Base-by-base conservation (phyloP, 1,140 invertebrate genomes). In the Macrosteles quadrilineatus region DNA sequence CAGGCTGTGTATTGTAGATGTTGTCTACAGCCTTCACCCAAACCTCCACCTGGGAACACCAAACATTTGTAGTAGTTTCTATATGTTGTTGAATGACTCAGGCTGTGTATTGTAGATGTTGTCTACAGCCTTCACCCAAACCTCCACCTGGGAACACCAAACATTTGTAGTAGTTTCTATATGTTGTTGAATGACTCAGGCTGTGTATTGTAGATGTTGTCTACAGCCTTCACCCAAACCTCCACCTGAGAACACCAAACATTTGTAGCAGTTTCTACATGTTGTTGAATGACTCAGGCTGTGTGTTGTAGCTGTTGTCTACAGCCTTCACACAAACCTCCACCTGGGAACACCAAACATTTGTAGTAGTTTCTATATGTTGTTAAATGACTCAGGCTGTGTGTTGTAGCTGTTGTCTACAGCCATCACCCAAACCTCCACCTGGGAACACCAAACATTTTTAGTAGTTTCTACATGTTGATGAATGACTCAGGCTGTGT, bases 231-330 rank as follows among this genome's bases (percentile, higher is more conserved):
- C n/a, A 90, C 91, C 86, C 96, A 92, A 67, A 99, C 84, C 81
- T 98, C 93, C 25, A 94, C 78, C 79, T 87, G 74, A n/a, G n/a
- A n/a, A n/a, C n/a, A n/a, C n/a, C n/a, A n/a, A n/a, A n/a, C n/a
- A n/a, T n/a, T n/a, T n/a, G n/a, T n/a, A n/a, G 84, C n/a, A 98
- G 84, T 84, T 99, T 99, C 96, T 97, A 99, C 71, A 98, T 96
- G 76, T 97, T 90, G 73, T 89, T 83, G 71, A 97, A 93, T 69
- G 81, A 87, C 81, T 99, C 97, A 1, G 97, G 96, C 81, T 99
- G 98, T 17, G 92, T 93, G 79, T 99, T 99, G 78, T 98, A 98
- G 1, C 91, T 89, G 1, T 94, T 91, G 81, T 99, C 97, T 0
- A 96, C 91, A 23, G 97, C 97, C 83, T 98, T 98, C n/a, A 90